Percentiles rank a stretch among this genome's conserved stretches.
Evolutionary conservation across 2,113 vertebrate species (phyloP).

Genomic region (Colossoma macropomum): DNA sequence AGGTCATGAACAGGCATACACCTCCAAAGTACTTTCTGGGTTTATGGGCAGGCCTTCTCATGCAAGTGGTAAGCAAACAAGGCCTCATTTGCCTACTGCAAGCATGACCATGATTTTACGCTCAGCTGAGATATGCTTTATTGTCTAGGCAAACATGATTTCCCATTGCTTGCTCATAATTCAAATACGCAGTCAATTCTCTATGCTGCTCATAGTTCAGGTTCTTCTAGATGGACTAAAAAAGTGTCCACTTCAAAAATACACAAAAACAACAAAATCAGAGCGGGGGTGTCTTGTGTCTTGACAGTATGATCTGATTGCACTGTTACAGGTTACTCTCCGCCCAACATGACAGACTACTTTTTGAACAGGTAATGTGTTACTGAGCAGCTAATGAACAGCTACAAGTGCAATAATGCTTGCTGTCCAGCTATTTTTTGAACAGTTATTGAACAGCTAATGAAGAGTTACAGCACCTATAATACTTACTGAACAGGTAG

Average conservation of each 20-base stretch:
- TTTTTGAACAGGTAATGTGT: conserved; percentile 36
- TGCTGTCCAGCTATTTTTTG: no score
- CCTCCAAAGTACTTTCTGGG: not conserved
- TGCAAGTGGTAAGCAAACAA: conserved; percentile 1
- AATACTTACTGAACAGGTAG: not conserved
- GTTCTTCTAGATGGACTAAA: not conserved
- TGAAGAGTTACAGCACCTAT: no score
- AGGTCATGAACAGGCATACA: not conserved
- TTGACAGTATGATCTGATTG: conserved; percentile 5
- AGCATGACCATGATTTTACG: not conserved
- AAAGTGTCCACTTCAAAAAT: not conserved
- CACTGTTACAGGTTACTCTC: conserved; percentile 61
- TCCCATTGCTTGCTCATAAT: not conserved
- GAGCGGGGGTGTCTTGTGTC: not conserved
- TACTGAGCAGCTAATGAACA: not conserved
- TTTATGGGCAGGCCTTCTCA: not conserved
- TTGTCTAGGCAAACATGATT: not conserved
- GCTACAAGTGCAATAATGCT: no score
- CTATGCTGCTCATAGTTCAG: not conserved
- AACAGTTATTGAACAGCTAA: not conserved
- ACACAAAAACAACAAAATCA: not conserved
- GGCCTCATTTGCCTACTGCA: no score
- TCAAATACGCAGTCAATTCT: not conserved
- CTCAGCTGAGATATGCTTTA: not conserved
- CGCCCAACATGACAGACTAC: conserved; percentile 29